These are phyloP conservation scores for Aphelenchoides avenae DNA, from an alignment of 1,140 invertebrate species.

Conservation along the genomic window DNA sequence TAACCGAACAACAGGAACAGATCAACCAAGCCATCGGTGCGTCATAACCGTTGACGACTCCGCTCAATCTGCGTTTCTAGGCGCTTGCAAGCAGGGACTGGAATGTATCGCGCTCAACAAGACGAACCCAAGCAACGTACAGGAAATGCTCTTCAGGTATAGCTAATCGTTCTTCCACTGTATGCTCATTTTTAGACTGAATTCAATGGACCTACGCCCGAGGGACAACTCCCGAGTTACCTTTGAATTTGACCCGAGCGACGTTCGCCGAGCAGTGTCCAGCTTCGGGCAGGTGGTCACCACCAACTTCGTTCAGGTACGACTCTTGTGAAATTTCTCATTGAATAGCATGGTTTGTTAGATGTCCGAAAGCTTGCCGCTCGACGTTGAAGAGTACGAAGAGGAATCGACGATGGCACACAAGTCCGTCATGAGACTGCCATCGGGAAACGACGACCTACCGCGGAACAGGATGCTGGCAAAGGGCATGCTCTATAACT, in stretches of 20 bases:
- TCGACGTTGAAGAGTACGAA: constrained; percentile 18
- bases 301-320: not conserved
- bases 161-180: not conserved
- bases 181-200: constrained; percentile 10
- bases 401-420: constrained; percentile 7
- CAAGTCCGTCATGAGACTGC: constrained; percentile 13
- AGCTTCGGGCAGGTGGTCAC: not conserved
- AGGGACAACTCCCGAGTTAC: constrained; percentile 15
- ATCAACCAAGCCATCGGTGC: constrained; percentile 15
- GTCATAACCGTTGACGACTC: not conserved
- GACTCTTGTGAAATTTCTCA: no score
- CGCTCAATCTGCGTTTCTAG: not conserved
- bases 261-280: constrained; percentile 9
- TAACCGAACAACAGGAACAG: constrained; percentile 14
- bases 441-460: not conserved
- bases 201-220: constrained; percentile 6
- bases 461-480: not conserved
- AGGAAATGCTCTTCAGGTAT: constrained; percentile 4
- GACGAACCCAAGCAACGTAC: not conserved
- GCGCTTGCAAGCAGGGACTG: constrained; percentile 17
- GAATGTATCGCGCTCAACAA: constrained; percentile 7
- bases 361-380: constrained; percentile 13
- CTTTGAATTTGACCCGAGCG: constrained; percentile 19
- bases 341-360: not conserved
- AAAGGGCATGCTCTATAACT: not conserved